These are phyloP conservation scores for Acinonyx jubatus DNA, from an alignment of 2,113 vertebrate species.

Conservation along the genomic window DNA sequence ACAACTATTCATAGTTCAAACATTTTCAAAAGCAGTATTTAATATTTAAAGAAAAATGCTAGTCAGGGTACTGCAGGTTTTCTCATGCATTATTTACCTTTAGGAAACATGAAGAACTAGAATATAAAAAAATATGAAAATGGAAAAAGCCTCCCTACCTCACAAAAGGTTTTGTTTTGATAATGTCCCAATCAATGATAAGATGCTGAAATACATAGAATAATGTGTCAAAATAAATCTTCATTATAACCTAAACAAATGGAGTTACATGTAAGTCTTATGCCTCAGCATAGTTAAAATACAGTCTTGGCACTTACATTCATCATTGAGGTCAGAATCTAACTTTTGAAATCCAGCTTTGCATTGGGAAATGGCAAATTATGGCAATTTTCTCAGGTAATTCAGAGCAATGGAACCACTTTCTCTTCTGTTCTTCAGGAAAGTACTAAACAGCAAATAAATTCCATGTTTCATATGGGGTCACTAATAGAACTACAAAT, in stretches of 20 bases:
- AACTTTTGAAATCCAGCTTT: neutral
- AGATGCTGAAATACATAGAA: slow-evolving; percentile 27
- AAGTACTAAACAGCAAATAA: slow-evolving; percentile 41
- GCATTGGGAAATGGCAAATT: slow-evolving; percentile 11
- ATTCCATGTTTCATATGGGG: neutral
- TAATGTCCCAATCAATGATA: slow-evolving; percentile 15
- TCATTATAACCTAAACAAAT: slow-evolving; percentile 35
- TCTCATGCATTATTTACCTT: slow-evolving; percentile 83
- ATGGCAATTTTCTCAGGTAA: slow-evolving; percentile 29
- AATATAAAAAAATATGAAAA: slow-evolving; percentile 79
- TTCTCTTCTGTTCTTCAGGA: neutral
- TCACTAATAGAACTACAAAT: neutral
- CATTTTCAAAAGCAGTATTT: slow-evolving; percentile 85
- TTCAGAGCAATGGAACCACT: neutral
- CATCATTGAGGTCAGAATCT: neutral
- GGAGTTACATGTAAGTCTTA: neutral
- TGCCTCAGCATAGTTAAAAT: slow-evolving; percentile 15
- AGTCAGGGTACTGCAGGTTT: slow-evolving; percentile 81
- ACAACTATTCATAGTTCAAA: slow-evolving; percentile 80
- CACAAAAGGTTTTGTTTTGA: slow-evolving; percentile 44
- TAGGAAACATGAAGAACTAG: slow-evolving; percentile 72
- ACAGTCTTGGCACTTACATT: slow-evolving; percentile 39
- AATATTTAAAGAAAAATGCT: slow-evolving; percentile 87
- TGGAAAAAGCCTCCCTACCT: slow-evolving; percentile 58
- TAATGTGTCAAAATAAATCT: slow-evolving; percentile 39